Conservation (phyloP, 2,888 invertebrate genomes). For the Nemotelus nigrinus region DNA sequence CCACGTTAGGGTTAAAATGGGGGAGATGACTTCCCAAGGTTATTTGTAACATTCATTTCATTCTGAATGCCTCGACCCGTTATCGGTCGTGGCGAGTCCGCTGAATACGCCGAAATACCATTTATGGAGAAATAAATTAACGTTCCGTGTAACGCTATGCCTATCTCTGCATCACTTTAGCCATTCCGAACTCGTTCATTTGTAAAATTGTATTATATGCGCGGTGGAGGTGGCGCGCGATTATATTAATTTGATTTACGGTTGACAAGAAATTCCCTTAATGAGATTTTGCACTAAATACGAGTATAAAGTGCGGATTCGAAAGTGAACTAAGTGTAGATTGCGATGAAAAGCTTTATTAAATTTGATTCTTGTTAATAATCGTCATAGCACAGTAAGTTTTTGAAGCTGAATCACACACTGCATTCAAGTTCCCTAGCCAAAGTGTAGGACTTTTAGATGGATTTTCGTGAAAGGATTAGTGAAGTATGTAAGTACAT, state of each 20-base stretch:
- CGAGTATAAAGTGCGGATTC: background rate
- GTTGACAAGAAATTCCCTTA: conserved; percentile 39
- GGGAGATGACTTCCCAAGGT: background rate
- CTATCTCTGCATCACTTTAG: conserved; percentile 25
- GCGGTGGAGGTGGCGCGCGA: background rate
- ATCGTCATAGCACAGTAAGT: no score
- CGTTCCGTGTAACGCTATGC: conserved; percentile 23
- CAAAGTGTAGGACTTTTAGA: no score
- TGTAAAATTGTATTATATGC: conserved; percentile 30
- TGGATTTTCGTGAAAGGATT: no score
- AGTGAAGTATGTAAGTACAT: no score
- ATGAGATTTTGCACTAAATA: conserved; percentile 31
- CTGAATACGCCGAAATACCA: conserved; percentile 13
- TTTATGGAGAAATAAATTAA: conserved; percentile 42
- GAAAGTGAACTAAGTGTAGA: background rate
- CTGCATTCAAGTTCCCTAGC: no score
- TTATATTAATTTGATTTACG: conserved; percentile 41
- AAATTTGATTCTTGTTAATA: background rate
- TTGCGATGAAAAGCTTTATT: conserved; percentile 1
- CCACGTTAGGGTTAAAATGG: background rate
- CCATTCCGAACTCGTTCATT: conserved; percentile 24
- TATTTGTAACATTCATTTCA: conserved; percentile 10
- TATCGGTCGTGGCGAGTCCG: background rate
- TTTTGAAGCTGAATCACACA: no score
- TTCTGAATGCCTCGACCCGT: no score